phyloP scores from a whole-genome alignment of 1,140 invertebrate genomes.

The Adoxophyes honmai region DNA sequence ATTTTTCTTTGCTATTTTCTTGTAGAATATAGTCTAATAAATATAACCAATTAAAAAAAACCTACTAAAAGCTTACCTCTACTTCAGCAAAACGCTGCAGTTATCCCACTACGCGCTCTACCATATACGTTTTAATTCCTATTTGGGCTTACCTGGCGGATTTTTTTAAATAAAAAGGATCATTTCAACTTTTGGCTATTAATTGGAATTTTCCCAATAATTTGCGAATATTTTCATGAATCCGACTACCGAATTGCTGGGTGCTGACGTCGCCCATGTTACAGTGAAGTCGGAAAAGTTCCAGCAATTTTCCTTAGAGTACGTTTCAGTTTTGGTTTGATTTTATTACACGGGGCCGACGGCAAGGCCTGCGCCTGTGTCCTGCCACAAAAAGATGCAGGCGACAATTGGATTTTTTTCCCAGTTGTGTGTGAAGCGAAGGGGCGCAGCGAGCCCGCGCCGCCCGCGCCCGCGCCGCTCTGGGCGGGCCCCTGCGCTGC shows the following conservation, averaged over 20 bases:
- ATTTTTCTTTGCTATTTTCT: too few relatives aligned
- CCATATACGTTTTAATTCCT: not conserved
- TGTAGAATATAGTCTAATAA: too few relatives aligned
- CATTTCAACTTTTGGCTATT: not conserved
- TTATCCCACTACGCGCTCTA: not conserved
- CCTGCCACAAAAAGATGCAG: slow-evolving; percentile 36
- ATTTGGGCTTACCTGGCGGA: not conserved
- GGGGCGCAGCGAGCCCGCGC: slow-evolving; percentile 44
- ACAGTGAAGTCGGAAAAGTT: slow-evolving; percentile 57
- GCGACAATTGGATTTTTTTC: slow-evolving; percentile 47
- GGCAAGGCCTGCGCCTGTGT: slow-evolving; percentile 51
- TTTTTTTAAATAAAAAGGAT: not conserved
- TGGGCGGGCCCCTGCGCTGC: slow-evolving; percentile 42
- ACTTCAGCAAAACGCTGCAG: too few relatives aligned
- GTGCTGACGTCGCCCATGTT: slow-evolving; percentile 40
- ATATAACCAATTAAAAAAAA: too few relatives aligned
- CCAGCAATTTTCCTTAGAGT: slow-evolving; percentile 53
- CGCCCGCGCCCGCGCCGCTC: slow-evolving; percentile 33
- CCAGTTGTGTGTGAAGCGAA: slow-evolving; percentile 29
- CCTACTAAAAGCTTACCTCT: too few relatives aligned
- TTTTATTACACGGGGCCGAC: slow-evolving; percentile 28
- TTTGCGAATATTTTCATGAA: slow-evolving; percentile 37
- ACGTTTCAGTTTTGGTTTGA: slow-evolving; percentile 17
- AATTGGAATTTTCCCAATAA: slow-evolving; percentile 25
- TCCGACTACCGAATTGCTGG: not conserved